Evolutionary conservation across 2,888 invertebrate species (phyloP).

Genomic region (Lasioglossum oenotherae): DNA sequence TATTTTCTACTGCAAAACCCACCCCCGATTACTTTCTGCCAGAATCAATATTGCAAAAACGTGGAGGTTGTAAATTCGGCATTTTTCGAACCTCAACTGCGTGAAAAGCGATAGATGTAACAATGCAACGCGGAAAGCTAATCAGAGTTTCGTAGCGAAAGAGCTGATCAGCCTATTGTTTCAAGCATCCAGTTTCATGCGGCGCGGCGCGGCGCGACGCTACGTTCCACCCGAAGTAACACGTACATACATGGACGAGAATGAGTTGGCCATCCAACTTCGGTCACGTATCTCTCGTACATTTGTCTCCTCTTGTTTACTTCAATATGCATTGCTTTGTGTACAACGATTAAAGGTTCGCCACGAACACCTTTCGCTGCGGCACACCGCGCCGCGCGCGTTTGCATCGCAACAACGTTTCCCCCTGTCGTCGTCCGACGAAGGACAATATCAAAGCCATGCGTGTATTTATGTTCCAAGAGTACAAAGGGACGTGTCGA

Average conservation of each 20-base stretch:
- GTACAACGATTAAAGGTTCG: constrained; percentile 27
- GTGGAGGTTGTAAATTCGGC: neutral
- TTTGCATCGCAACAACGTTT: constrained; percentile 5
- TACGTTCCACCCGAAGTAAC: neutral
- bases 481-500: neutral
- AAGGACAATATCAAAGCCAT: constrained; percentile 20
- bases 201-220: neutral
- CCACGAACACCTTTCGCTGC: constrained; percentile 3
- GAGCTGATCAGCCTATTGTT: constrained; percentile 17
- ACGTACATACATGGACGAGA: neutral
- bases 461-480: constrained; percentile 14
- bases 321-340: constrained; percentile 21
- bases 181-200: neutral
- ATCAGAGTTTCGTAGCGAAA: constrained; percentile 8
- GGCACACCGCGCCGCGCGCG: no score
- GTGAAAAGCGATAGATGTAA: neutral
- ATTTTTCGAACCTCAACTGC: neutral
- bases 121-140: neutral
- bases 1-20: neutral
- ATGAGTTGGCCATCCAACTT: constrained; percentile 36
- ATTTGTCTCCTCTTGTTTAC: constrained; percentile 25
- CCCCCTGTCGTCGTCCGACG: neutral
- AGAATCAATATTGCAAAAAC: no score
- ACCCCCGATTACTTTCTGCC: neutral
- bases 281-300: constrained; percentile 18